phyloP scores from a whole-genome alignment of 2,797 vertebrate genomes.

The Masticophis lateralis region DNA sequence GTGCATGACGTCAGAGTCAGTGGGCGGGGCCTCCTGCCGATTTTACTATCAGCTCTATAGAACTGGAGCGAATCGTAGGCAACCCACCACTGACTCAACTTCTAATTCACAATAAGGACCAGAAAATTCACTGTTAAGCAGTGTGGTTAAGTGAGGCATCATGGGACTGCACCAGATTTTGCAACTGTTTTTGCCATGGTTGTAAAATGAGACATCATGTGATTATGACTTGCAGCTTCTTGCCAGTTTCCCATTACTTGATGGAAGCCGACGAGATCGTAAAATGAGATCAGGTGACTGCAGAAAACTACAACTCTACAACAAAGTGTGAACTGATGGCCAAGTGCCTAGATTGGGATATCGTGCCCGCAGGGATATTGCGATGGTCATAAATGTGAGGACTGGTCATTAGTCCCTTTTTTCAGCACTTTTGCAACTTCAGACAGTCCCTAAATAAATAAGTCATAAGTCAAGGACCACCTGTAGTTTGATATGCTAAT shows the following conservation, averaged over 20 bases:
- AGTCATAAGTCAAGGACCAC: neutral
- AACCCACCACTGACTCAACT: neutral
- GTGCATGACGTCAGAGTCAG: too few species aligned
- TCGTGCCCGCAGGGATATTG: neutral
- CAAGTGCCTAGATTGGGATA: neutral
- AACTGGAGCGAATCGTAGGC: too few species aligned
- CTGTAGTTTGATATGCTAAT: neutral
- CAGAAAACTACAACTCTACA: neutral
- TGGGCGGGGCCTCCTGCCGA: too few species aligned
- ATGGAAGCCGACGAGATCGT: neutral
- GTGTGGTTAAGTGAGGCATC: neutral
- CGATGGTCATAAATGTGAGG: neutral
- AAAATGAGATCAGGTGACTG: neutral
- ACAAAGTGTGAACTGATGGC: neutral
- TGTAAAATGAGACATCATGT: neutral
- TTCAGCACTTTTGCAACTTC: neutral
- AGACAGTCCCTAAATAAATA: neutral
- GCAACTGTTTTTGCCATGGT: neutral
- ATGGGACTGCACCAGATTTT: too few species aligned
- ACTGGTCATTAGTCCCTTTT: neutral
- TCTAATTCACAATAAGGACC: neutral
- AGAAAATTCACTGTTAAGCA: neutral
- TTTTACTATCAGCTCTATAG: too few species aligned
- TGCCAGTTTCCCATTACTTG: neutral
- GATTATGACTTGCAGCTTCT: neutral